Percentiles rank a stretch among this genome's conserved stretches.
Conservation (phyloP, 2,797 vertebrate species). For the Brachyalestes nurse region DNA sequence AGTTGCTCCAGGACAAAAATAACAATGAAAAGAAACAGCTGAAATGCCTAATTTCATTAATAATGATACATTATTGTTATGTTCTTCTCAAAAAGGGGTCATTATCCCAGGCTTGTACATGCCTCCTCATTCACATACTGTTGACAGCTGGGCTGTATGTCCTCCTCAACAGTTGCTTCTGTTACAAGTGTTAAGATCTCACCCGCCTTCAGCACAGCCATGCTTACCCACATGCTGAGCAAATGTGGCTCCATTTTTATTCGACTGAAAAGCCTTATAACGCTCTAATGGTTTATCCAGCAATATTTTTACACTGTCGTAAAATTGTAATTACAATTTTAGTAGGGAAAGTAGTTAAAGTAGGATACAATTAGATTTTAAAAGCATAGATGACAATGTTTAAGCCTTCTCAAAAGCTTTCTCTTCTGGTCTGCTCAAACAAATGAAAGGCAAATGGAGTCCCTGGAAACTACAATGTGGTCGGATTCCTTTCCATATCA, state of each 20-base stretch:
- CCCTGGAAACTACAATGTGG: background rate
- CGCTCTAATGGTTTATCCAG: background rate
- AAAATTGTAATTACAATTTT: background rate
- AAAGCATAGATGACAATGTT: background rate
- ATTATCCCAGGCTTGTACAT: background rate
- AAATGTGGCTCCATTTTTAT: background rate
- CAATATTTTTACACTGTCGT: background rate
- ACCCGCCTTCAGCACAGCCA: background rate
- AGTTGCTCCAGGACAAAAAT: too few species aligned
- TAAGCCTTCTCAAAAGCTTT: background rate
- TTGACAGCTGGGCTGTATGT: slow-evolving; percentile 26
- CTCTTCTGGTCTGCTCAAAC: background rate
- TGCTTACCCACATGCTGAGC: slow-evolving; percentile 21
- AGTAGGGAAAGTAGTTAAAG: background rate
- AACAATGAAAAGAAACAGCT: background rate
- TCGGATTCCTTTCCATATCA: background rate
- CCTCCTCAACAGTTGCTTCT: slow-evolving; percentile 5
- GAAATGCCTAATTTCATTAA: background rate
- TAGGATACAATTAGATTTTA: too few species aligned
- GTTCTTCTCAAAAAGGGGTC: background rate
- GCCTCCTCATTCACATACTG: background rate
- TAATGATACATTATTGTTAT: background rate
- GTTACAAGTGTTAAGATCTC: slow-evolving; percentile 4
- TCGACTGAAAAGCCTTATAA: background rate
- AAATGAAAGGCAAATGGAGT: slow-evolving; percentile 27